Base-by-base conservation (phyloP, 2,113 vertebrate species). In the Campylorhamphus procurvoides region DNA sequence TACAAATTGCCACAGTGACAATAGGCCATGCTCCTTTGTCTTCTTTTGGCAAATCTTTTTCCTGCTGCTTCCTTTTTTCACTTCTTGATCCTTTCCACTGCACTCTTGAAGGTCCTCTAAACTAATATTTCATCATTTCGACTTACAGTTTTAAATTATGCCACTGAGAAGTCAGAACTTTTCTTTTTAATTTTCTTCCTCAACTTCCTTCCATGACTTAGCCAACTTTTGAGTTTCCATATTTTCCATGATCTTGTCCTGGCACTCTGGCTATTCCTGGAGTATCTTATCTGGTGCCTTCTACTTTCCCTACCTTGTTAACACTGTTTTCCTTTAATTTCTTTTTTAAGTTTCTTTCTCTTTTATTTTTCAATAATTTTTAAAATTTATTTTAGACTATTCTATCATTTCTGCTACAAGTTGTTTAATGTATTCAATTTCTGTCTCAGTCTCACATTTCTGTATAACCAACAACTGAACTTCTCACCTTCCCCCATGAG, bases 221-320 rank as follows among this genome's bases (percentile, higher is more conserved):
- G 5, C 6, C 7, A 56, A 35, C 9, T 62, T 87, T 62, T 62
- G 23, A 87, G 9, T 12, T 87, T 91, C 23, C 10, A 39, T 53
- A 62, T 15, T 79, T 87, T 49, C 60, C 6, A 28, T 40, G 12
- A 20, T 83, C 62, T 79, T 67, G 9, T 58, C 9, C 27, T 28
- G 29, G 60, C 7, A 10, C 15, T 35, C 27, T 44, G n/a, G 12
- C 22, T 68, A 19, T 56, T 86, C 6, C 3, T 67, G 58, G 35
- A 42, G 4, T 8, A 49, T 52, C 13, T 79, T 73, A 18, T 50
- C 80, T 3, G 0, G 23, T 62, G 16, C 1, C 2, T 4, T 67
- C 24, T 64, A 3, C n/a, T 63, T 58, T 35, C 29, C 0, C 0
- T 37, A 4, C 16, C 4, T 69, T 10, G 7, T 69, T 69, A n/a